Base-by-base conservation (phyloP, 2,888 invertebrate species). In the Proisotoma minuta region DNA sequence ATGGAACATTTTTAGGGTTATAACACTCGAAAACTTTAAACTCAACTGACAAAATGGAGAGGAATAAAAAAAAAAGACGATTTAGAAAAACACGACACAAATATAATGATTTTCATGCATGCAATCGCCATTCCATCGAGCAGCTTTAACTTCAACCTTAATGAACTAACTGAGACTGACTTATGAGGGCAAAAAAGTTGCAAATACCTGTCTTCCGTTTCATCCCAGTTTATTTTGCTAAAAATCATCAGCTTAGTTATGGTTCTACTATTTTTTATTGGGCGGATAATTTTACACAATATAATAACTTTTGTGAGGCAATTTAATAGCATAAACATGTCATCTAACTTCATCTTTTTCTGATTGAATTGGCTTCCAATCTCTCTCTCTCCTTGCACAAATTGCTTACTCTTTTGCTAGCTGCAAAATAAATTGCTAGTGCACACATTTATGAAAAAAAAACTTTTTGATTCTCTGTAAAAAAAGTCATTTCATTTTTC, bases 51-150 rank as follows among this genome's bases (percentile, higher is more conserved):
- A 68, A 62, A 68, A 62, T 62, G 59, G 60, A 65, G 63, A 61
- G 62, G n/a, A n/a, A n/a, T n/a, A 27, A 66, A 51, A 57, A 59
- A 63, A 68, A 61, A 59, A 65, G 57, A 57, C 62, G 65, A 68
- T 63, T 69, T 65, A 43, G 49, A 57, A 57, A 62, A 70, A 61
- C 67, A 68, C 65, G 64, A 64, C 62, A 58, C 57, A 62, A 64
- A 66, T 34, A 72, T 72, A 72, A 72, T 72, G 72, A 72, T 72
- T 72, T 66, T 60, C 64, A 63, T 69, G 56, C 72, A 72, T 72
- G 72, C 72, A 64, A 72, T 70, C 65, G 23, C 23, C 49, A 49
- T 49, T 49, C 49, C 49, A 49, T 23, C n/a, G 5, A 23, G 22
- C 15, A 4, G 34, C 23, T 34, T 34, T 43, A 40, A 47, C 47